These are phyloP conservation scores for Invenusta paracnida DNA, from an alignment of 2,888 invertebrate species.

Conservation along the genomic window DNA sequence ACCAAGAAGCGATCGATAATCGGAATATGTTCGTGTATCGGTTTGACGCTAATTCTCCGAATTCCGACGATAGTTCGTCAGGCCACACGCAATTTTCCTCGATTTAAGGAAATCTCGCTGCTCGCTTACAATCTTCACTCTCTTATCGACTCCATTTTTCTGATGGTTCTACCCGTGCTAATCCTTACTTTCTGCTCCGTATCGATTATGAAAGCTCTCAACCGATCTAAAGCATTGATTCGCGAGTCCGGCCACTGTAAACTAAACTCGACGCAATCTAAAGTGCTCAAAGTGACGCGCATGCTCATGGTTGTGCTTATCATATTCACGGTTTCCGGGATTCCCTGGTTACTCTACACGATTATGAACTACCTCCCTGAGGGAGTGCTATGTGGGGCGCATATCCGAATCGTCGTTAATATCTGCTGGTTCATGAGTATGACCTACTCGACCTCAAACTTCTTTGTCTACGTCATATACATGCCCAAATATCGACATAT, in stretches of 20 bases:
- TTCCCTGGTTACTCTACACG: slow-evolving; percentile 34
- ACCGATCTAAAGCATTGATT: neutral
- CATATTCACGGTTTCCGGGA: slow-evolving; percentile 31
- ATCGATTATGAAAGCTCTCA: slow-evolving; percentile 32
- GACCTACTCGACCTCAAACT: slow-evolving; percentile 39
- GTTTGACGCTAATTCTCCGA: slow-evolving; percentile 25
- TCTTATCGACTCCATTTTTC: slow-evolving; percentile 37
- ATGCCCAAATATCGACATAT: slow-evolving; percentile 43
- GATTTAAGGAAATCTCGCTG: neutral
- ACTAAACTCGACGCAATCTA: slow-evolving; percentile 7
- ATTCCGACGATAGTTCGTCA: slow-evolving; percentile 24
- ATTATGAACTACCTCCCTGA: neutral
- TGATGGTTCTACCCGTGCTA: slow-evolving; percentile 34
- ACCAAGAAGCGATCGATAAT: slow-evolving; percentile 31
- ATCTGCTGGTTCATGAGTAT: slow-evolving; percentile 39
- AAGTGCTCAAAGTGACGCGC: slow-evolving; percentile 40
- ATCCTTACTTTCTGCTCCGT: slow-evolving; percentile 31
- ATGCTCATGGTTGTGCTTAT: slow-evolving; percentile 37
- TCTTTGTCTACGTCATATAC: slow-evolving; percentile 40
- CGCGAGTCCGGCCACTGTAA: neutral
- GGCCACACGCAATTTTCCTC: neutral
- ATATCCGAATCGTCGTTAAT: neutral
- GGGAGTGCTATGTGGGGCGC: neutral
- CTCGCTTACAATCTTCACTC: slow-evolving; percentile 28
- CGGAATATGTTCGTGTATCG: slow-evolving; percentile 1